Evolutionary conservation across 2,797 vertebrate genomes (phyloP).

Genomic region (Limnodromus scolopaceus): DNA sequence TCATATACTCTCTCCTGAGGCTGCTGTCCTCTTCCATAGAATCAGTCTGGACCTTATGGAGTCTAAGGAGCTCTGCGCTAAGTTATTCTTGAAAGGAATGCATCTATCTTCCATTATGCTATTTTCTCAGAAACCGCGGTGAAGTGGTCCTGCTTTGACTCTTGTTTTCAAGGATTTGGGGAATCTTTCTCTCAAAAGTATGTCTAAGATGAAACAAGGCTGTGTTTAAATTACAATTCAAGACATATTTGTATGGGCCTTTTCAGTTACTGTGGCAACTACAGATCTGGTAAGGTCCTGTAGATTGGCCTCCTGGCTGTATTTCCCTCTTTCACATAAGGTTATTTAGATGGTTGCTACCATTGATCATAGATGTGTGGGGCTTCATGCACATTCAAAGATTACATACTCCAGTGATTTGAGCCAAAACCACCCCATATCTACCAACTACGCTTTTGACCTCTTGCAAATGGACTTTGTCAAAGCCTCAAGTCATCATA

Average conservation of each 20-base stretch:
- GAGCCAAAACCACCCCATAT: accelerated
- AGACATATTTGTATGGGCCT: background rate
- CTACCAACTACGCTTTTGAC: background rate
- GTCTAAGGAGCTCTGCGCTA: background rate
- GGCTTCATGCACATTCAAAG: background rate
- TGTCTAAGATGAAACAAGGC: background rate
- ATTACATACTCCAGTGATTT: background rate
- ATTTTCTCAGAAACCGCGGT: background rate
- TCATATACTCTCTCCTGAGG: background rate
- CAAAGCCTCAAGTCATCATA: background rate
- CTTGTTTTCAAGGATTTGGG: background rate
- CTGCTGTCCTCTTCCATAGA: background rate
- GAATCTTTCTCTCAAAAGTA: background rate
- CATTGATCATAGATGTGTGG: background rate
- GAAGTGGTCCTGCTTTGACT: background rate
- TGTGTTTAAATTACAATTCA: background rate
- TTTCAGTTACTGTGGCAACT: background rate
- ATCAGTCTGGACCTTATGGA: background rate
- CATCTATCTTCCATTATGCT: background rate
- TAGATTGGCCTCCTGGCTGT: background rate
- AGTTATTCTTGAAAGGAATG: background rate
- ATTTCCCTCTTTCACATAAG: background rate
- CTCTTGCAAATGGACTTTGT: background rate
- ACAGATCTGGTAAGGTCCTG: background rate
- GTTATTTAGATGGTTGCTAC: background rate